Evolutionary conservation across 1,140 invertebrate genomes (phyloP), one percentile per base, ranked within the genome.

Genomic region (Euschistus heros): DNA sequence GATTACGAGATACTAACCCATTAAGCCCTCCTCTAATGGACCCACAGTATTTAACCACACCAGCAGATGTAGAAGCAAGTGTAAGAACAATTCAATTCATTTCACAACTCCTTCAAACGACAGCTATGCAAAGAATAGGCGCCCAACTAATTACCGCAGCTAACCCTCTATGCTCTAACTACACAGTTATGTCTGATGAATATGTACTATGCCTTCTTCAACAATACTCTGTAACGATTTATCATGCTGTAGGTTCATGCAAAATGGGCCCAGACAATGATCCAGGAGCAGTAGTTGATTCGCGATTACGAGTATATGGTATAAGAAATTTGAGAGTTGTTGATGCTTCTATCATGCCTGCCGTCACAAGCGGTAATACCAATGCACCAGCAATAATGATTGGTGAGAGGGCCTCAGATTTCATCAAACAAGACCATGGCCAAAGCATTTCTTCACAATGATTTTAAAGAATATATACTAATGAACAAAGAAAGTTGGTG

Each of bases 21-120:
- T 71, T 77, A 13, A 78, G 80, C 52, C 75, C 80, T 65, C 87
- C 87, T 0, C 70, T 83, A 0, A 80, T 89, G n/a, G 81, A 88
- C 73, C 85, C 87, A 1, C 79, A 82, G 68, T 86, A 84, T 68
- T 78, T 86, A 3, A 74, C 71, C 0, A 72, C 80, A 47, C 66
- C 72, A 7, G 73, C 77, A 4, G 82, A 84, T 66, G 55, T 79
- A 59, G 72, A 74, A 7, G 66, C 15, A 75, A 81, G 76, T 74
- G 63, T 73, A 68, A 70, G 27, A 63, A 70, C 13, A 68, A 71
- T 66, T 46, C 62, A 22, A 65, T 62, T 59, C 14, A 4, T 63
- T 18, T 47, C 20, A 14, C 22, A 60, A 46, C 20, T 64, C 24
- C 42, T 63, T 15, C 20, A 60, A 27, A 59, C 65, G 2, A 27